Evolutionary conservation across 2,888 invertebrate species (phyloP).

Genomic region (Idaea aversata): DNA sequence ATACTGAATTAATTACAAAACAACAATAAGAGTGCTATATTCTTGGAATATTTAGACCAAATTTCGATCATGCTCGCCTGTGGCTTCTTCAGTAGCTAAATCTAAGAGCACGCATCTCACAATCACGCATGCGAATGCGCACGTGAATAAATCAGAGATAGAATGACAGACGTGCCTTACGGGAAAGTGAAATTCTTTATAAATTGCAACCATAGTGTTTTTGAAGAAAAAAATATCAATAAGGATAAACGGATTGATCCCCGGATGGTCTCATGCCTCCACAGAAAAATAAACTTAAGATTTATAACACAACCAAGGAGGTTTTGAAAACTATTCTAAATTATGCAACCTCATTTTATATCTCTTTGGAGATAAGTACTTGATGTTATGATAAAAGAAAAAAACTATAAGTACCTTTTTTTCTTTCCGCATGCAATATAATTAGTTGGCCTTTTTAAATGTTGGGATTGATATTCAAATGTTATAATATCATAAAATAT

Average conservation of each 20-base stretch:
- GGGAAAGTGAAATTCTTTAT: slow-evolving; percentile 48
- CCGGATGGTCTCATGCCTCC: no score
- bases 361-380: no score
- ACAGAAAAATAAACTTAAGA: neutral
- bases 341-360: no score
- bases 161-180: slow-evolving; percentile 54
- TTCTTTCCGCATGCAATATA: no score
- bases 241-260: no score
- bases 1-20: slow-evolving; percentile 5
- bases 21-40: neutral
- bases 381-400: no score
- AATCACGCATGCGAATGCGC: slow-evolving; percentile 42
- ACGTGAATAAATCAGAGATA: slow-evolving; percentile 9
- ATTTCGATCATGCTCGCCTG: slow-evolving; percentile 35
- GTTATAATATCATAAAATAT: slow-evolving; percentile 37
- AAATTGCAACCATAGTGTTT: slow-evolving; percentile 14
- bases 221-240: slow-evolving; percentile 5
- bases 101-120: slow-evolving; percentile 52
- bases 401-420: no score
- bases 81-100: slow-evolving; percentile 63
- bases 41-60: slow-evolving; percentile 9
- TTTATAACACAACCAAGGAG: no score
- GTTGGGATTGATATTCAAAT: slow-evolving; percentile 15
- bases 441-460: slow-evolving; percentile 14
- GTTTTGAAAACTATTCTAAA: no score